Conservation (phyloP, 2,797 vertebrate genomes). For the Sebastes minor region DNA sequence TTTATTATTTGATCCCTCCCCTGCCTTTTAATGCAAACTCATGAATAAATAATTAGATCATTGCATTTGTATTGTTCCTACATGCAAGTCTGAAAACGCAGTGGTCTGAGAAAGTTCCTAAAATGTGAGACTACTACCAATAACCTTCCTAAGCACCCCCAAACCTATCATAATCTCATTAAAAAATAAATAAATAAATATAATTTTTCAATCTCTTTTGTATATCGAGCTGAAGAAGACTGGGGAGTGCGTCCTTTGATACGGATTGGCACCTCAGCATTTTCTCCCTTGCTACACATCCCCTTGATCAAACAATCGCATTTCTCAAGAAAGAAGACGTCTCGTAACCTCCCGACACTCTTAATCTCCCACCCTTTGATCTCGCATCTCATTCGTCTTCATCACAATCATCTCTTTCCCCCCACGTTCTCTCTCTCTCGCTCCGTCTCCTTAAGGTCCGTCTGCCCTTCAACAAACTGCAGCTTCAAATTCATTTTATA, state of each 20-base stretch:
- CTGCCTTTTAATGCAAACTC: neutral
- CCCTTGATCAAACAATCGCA: slow-evolving; percentile 70
- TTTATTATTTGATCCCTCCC: neutral
- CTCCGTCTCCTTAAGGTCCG: slow-evolving; percentile 26
- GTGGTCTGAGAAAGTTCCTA: neutral
- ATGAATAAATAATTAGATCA: slow-evolving; percentile 13
- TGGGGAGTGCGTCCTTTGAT: slow-evolving; percentile 42
- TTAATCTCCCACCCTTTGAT: slow-evolving; percentile 73
- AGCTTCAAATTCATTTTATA: slow-evolving; percentile 34
- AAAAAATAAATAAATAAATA: slow-evolving; percentile 18
- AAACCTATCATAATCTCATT: neutral
- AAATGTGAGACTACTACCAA: neutral
- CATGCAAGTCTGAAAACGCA: neutral
- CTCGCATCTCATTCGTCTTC: slow-evolving; percentile 44
- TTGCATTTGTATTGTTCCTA: slow-evolving; percentile 1
- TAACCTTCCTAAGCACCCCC: neutral
- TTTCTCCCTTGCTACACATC: slow-evolving; percentile 47
- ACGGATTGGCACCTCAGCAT: slow-evolving; percentile 43
- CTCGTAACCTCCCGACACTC: slow-evolving; percentile 58
- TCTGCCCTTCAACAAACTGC: slow-evolving; percentile 66
- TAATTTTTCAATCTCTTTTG: neutral
- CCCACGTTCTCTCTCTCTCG: slow-evolving; percentile 1
- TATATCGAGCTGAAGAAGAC: slow-evolving; percentile 18
- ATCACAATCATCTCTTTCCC: slow-evolving; percentile 44
- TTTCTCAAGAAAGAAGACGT: slow-evolving; percentile 63